Evolutionary conservation across 2,888 invertebrate species (phyloP).

Genomic region (Epistrophe eligans): DNA sequence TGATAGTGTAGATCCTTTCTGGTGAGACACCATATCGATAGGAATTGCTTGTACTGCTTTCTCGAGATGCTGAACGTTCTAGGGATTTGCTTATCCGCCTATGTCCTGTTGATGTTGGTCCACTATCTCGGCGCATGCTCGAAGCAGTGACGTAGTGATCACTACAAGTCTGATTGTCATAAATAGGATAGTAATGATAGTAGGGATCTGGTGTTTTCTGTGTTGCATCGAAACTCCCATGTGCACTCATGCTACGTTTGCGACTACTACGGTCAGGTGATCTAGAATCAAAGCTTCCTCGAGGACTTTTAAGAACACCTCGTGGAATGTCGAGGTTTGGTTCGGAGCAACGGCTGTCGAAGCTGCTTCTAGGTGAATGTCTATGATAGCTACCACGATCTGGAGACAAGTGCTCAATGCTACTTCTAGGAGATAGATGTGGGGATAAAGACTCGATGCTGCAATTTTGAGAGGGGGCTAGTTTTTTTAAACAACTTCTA

Average conservation of each 20-base stretch:
- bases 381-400: constrained; percentile 81
- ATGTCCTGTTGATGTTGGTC: constrained; percentile 58
- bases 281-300: constrained; percentile 80
- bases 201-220: constrained; percentile 80
- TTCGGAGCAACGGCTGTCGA: constrained; percentile 83
- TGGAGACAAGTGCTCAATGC: constrained; percentile 83
- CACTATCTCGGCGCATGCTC: constrained; percentile 77
- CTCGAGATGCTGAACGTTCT: constrained; percentile 83
- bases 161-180: constrained; percentile 82
- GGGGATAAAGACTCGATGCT: constrained; percentile 82
- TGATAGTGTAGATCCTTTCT: constrained; percentile 82
- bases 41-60: constrained; percentile 81
- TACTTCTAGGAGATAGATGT: constrained; percentile 82
- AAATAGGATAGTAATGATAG: constrained; percentile 83
- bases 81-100: constrained; percentile 82
- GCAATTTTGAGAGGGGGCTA: constrained; percentile 82
- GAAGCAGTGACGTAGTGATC: constrained; percentile 82
- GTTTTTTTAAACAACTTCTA: constrained; percentile 82
- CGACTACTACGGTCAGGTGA: constrained; percentile 80
- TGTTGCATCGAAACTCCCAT: constrained; percentile 82
- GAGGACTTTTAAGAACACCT: constrained; percentile 79
- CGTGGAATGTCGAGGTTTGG: constrained; percentile 81
- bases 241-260: constrained; percentile 83
- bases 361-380: constrained; percentile 83
- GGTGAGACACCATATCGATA: constrained; percentile 82